These are phyloP conservation scores for Hozukius guyotensis DNA, from an alignment of 2,797 vertebrate genomes.

Conservation along the genomic window DNA sequence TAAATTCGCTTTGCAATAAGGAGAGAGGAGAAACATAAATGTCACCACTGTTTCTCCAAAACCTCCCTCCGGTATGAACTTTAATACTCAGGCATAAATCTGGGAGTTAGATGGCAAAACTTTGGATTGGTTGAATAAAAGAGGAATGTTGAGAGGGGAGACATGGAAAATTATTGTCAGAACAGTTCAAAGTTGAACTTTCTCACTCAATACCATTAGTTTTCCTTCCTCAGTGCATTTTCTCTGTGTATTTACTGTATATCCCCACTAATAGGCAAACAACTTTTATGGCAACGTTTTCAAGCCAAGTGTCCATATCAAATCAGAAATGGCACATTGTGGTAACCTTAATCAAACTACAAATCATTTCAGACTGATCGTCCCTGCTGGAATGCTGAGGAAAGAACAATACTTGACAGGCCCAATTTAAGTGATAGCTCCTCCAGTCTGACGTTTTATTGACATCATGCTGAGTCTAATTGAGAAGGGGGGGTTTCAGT, in stretches of 20 bases:
- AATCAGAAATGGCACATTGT: conserved; percentile 76
- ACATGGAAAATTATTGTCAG: conserved; percentile 56
- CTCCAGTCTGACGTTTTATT: conserved; percentile 82
- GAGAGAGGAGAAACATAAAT: conserved; percentile 64
- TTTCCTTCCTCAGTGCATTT: conserved; percentile 6
- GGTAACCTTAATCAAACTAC: conserved; percentile 80
- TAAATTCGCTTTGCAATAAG: conserved; percentile 55
- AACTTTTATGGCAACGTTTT: conserved; percentile 52
- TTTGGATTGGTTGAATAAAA: conserved; percentile 42
- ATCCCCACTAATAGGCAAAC: conserved; percentile 39
- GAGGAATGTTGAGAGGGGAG: conserved; percentile 24
- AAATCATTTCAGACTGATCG: conserved; percentile 71
- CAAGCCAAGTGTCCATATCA: conserved; percentile 56
- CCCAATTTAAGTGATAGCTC: conserved; percentile 79
- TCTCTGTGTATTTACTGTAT: not conserved
- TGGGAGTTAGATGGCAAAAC: conserved; percentile 34
- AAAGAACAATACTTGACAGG: conserved; percentile 78
- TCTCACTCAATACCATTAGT: conserved; percentile 9
- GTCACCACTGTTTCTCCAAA: conserved; percentile 61
- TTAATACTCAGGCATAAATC: conserved; percentile 67
- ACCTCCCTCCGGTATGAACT: conserved; percentile 49
- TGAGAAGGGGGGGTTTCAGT: conserved; percentile 74
- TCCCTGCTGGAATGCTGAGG: conserved; percentile 64
- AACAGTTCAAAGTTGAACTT: conserved; percentile 38
- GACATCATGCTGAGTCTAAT: conserved; percentile 83